Evolutionary conservation across 1,140 invertebrate genomes (phyloP), one percentile per base, ranked within the genome.

Genomic region (Theocolax elegans): DNA sequence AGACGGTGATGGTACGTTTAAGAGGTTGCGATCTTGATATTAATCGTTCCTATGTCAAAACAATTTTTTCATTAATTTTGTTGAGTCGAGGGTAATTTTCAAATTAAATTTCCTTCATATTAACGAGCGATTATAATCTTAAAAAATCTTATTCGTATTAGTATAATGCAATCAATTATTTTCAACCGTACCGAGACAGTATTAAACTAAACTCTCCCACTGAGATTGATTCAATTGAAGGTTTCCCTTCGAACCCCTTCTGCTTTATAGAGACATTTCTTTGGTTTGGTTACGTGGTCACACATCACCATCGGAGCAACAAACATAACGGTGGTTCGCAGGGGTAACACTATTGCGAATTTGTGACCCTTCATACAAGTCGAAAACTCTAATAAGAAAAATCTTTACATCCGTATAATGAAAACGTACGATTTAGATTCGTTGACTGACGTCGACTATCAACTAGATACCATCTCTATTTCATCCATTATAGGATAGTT

Each of bases 311-410:
- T 44, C 64, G 51, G 58, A 15, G 13, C 3, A 15, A 9, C 3
- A 21, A n/a, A n/a, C n/a, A 21, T 15, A n/a, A 23, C 12, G 17
- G 7, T n/a, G 42, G 27, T 25, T 27, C 29, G 19, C 42, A 27
- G 19, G 27, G 27, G 17, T n/a, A n/a, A n/a, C n/a, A n/a, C 42
- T 48, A 48, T 31, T 46, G n/a, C n/a, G 25, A 72, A 71, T 74
- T 76, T 77, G 78, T 78, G 76, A 77, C 79, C 67, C 76, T n/a
- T 77, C 79, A 79, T 80, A 80, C 77, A 71, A 75, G 79, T 80
- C 25, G 40, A 56, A 56, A 65, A n/a, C n/a, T n/a, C n/a, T n/a
- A n/a, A n/a, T n/a, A n/a, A n/a, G n/a, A n/a, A n/a, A n/a, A n/a
- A n/a, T n/a, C n/a, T n/a, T n/a, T n/a, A n/a, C n/a, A n/a, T n/a